phyloP scores from a whole-genome alignment of 2,888 invertebrate genomes.

The Phania funesta region DNA sequence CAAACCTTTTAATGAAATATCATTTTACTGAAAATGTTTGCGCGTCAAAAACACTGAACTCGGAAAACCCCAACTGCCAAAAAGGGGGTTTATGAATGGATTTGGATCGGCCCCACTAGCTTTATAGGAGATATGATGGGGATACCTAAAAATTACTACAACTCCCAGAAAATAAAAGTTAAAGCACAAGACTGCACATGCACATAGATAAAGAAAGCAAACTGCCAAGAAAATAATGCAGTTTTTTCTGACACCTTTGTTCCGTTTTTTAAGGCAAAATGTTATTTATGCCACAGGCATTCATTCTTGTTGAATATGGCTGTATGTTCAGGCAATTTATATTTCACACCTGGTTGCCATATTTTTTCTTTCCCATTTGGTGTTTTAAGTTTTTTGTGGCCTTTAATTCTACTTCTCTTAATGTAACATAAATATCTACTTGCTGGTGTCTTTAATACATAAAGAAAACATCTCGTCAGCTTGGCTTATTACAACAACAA shows the following conservation, averaged over 20 bases:
- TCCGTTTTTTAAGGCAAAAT: slow-evolving; percentile 18
- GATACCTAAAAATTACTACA: not conserved
- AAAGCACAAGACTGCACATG: not conserved
- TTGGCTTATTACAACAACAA: not conserved
- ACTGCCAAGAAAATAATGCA: not conserved
- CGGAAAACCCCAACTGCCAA: too few relatives aligned
- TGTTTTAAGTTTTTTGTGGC: not conserved
- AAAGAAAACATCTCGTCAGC: not conserved
- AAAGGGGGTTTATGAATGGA: too few relatives aligned
- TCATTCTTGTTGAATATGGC: slow-evolving; percentile 6
- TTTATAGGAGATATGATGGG: too few relatives aligned
- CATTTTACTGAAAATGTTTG: too few relatives aligned
- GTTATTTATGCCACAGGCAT: slow-evolving; percentile 38
- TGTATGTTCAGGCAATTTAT: slow-evolving; percentile 70
- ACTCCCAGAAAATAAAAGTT: not conserved
- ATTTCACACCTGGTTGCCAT: slow-evolving; percentile 74
- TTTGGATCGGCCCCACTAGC: too few relatives aligned
- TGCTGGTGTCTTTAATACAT: slow-evolving; percentile 1
- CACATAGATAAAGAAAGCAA: slow-evolving; percentile 17
- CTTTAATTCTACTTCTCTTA: too few relatives aligned
- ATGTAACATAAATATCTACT: slow-evolving; percentile 16
- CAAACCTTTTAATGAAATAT: too few relatives aligned
- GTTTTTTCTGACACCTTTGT: not conserved
- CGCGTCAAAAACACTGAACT: too few relatives aligned
- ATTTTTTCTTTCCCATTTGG: slow-evolving; percentile 31